phyloP scores from a whole-genome alignment of 53 echinoderm and acorn worm genomes.

The Henricia sp. region DNA sequence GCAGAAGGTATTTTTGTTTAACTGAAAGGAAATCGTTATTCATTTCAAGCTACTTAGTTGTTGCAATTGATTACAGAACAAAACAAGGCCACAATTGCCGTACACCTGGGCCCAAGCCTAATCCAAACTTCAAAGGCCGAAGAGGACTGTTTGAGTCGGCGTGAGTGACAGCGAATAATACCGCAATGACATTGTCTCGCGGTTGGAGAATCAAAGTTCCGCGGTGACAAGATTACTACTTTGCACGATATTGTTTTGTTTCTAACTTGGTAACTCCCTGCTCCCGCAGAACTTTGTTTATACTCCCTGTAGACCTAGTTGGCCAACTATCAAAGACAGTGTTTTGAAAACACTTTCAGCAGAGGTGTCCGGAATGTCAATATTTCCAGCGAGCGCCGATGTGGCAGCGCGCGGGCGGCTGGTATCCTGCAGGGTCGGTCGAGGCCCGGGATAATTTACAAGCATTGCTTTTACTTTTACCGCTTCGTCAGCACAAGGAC shows the following conservation, averaged over 20 bases:
- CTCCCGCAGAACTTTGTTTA: slow-evolving; percentile 8
- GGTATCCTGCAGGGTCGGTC: neutral
- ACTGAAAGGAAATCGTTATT: too few relatives aligned
- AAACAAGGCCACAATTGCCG: neutral
- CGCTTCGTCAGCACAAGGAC: neutral
- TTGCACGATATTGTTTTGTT: neutral
- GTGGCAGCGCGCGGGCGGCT: neutral
- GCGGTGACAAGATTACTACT: neutral
- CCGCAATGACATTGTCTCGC: slow-evolving; percentile 2
- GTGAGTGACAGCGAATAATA: slow-evolving; percentile 33
- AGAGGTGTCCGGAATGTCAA: slow-evolving; percentile 35
- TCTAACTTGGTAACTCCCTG: too few relatives aligned
- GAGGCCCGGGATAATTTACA: slow-evolving; percentile 29
- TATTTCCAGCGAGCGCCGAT: neutral
- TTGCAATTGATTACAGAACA: slow-evolving; percentile 16
- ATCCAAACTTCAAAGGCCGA: neutral
- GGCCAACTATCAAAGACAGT: neutral
- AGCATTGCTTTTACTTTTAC: neutral
- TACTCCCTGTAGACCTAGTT: neutral
- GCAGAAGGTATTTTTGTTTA: too few relatives aligned
- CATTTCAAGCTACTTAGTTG: too few relatives aligned
- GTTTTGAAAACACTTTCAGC: slow-evolving; percentile 51
- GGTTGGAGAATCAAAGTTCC: neutral
- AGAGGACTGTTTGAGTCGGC: neutral
- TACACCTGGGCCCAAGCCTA: slow-evolving; percentile 21